Base-by-base conservation (phyloP, 37 sponge, comb jelly and placozoan genomes). In the Chondrosia reniformis region DNA sequence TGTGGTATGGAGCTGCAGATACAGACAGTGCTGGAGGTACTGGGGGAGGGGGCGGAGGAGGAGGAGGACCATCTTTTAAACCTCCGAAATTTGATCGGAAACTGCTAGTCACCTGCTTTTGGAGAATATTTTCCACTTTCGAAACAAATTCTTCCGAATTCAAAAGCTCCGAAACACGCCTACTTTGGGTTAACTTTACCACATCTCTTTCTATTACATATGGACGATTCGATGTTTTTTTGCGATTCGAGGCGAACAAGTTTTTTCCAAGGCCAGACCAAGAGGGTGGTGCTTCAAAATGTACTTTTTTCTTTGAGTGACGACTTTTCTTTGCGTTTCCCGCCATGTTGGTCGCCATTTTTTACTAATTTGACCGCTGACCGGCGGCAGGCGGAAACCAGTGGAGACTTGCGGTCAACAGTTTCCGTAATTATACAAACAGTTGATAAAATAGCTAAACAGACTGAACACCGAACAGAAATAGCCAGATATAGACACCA, bases 81-180 rank as follows among this genome's bases (percentile, higher is more conserved):
- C 72, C 21, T 1, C 41, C 42, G 22, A 69, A 6, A 43, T 40
- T 69, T 13, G 72, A 44, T 27, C 4, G n/a, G 37, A 45, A 37
- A 55, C 66, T 76, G 10, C 67, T 74, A 28, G 63, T 78, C 21
- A 83, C 25, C 72, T 89, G 89, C 13, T 55, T 63, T 44, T 82
- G 41, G 49, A 93, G 57, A 3, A 93, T 84, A 24, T 56, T 72
- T 84, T 93, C 90, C 56, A 93, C 75, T 59, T 89, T 80, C 39
- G 66, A 24, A 22, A 81, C 40, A 58, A 93, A 89, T 12, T 28
- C 40, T 2, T 63, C 75, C 17, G 65, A 80, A 74, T 75, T 46
- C n/a, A 93, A 78, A 31, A 89, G 61, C 38, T 80, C 74, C 19
- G 78, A 79, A 24, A 93, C 94, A 21, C 79, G 81, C 74, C 81